Percentiles rank a stretch among this genome's conserved stretches.
phyloP scores from a whole-genome alignment of 1,140 invertebrate genomes.

The Camponotus vicinus region DNA sequence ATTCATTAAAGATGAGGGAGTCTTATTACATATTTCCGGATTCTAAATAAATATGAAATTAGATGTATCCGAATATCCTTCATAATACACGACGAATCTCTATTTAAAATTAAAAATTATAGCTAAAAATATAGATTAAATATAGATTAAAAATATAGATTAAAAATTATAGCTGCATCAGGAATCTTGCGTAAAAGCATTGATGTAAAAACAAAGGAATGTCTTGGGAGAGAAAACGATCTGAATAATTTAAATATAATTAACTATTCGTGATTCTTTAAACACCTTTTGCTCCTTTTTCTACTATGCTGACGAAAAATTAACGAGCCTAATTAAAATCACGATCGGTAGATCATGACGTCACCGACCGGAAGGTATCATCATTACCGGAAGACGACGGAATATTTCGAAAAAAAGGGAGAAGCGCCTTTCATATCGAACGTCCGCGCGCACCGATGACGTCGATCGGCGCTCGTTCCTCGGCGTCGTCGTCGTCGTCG shows the following conservation, averaged over 20 bases:
- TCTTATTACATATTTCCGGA: neutral
- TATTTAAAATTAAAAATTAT: neutral
- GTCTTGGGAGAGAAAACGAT: neutral
- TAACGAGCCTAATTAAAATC: slow-evolving; percentile 25
- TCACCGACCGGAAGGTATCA: neutral
- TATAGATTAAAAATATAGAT: too few relatives aligned
- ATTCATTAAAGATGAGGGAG: neutral
- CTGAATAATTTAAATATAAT: too few relatives aligned
- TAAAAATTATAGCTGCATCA: neutral
- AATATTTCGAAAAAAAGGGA: neutral
- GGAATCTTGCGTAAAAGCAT: neutral
- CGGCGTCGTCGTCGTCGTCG: slow-evolving; percentile 37
- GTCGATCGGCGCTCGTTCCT: slow-evolving; percentile 60
- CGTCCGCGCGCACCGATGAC: slow-evolving; percentile 38
- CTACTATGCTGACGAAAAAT: neutral
- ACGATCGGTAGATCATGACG: neutral
- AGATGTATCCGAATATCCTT: neutral
- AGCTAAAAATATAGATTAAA: too few relatives aligned
- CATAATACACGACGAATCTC: neutral
- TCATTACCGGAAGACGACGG: neutral
- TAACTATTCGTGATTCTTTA: neutral
- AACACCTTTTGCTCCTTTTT: neutral
- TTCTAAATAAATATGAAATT: neutral
- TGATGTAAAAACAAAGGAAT: neutral
- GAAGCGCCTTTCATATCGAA: neutral